A percentile compares a stretch with the other conserved stretches of the same genome.
phyloP scores from a whole-genome alignment of 2,797 vertebrate genomes.

The Channa striata region DNA sequence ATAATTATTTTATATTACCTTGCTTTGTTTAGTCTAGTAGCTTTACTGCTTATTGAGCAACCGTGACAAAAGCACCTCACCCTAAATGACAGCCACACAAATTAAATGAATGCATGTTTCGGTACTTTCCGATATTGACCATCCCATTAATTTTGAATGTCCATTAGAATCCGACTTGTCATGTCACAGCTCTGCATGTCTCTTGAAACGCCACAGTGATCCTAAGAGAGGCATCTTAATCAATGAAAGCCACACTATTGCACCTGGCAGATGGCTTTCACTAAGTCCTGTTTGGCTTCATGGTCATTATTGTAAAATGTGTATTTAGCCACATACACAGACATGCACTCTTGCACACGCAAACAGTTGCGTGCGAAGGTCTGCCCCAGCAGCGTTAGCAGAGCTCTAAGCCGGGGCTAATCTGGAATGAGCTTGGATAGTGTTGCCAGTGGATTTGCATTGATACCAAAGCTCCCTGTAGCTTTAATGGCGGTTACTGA shows the following conservation, averaged over 20 bases:
- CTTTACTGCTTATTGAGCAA: conserved; percentile 15
- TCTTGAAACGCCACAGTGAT: conserved; percentile 46
- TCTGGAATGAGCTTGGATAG: conserved; percentile 73
- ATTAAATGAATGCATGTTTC: conserved; percentile 22
- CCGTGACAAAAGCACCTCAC: conserved; percentile 6
- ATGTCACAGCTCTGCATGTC: conserved; percentile 40
- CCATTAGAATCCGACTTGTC: conserved; percentile 70
- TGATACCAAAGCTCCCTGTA: conserved; percentile 72
- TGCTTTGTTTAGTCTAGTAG: no score
- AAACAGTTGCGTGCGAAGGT: conserved; percentile 73
- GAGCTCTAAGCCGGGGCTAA: conserved; percentile 75
- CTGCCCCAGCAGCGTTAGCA: conserved; percentile 41
- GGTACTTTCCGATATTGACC: conserved; percentile 31
- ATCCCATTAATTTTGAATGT: conserved; percentile 68
- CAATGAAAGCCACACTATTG: conserved; percentile 64
- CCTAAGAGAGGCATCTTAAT: conserved; percentile 52
- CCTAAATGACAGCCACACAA: conserved; percentile 44
- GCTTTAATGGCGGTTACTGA: conserved; percentile 67
- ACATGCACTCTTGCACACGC: conserved; percentile 10
- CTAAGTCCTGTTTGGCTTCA: conserved; percentile 32
- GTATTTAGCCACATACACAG: conserved; percentile 35
- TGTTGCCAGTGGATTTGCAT: conserved; percentile 75
- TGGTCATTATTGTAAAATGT: conserved; percentile 50
- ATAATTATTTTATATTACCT: no score
- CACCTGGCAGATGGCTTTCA: conserved; percentile 57